These are phyloP conservation scores for Ischnura elegans DNA, from an alignment of 2,888 invertebrate species.

Conservation along the genomic window DNA sequence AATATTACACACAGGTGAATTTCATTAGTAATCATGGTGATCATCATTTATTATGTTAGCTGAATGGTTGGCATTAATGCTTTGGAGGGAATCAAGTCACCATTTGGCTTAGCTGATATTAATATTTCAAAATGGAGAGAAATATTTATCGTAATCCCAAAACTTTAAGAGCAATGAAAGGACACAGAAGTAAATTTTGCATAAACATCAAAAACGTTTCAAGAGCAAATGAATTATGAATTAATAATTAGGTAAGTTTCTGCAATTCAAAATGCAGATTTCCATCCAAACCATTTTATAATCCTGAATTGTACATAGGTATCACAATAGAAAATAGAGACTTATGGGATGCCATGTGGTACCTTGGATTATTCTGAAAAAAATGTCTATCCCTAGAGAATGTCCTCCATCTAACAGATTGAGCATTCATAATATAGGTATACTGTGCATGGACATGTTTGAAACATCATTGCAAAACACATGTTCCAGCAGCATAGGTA, in stretches of 20 bases:
- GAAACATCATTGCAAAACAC: conserved; percentile 45
- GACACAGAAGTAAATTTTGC: conserved; percentile 4
- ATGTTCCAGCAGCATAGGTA: neutral
- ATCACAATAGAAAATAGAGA: conserved; percentile 62
- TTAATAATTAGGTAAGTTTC: neutral
- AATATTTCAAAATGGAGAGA: neutral
- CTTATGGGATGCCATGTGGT: conserved; percentile 4
- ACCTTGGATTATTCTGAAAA: conserved; percentile 18
- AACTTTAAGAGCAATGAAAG: neutral
- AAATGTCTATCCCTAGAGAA: conserved; percentile 1
- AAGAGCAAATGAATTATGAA: neutral
- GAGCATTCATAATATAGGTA: conserved; percentile 54
- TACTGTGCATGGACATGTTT: conserved; percentile 35
- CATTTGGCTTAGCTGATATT: neutral
- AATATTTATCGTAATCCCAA: neutral
- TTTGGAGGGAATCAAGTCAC: conserved; percentile 47
- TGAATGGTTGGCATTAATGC: neutral
- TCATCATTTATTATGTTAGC: neutral
- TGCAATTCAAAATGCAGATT: neutral
- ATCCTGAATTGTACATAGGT: conserved; percentile 5
- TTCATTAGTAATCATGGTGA: neutral
- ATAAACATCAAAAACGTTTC: neutral
- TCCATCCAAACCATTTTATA: neutral
- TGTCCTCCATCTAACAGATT: conserved; percentile 4
- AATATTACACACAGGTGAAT: neutral